Percentiles rank a stretch among this genome's conserved stretches.
phyloP scores from a whole-genome alignment of 2,113 vertebrate genomes.

The Catharus bicknelli region DNA sequence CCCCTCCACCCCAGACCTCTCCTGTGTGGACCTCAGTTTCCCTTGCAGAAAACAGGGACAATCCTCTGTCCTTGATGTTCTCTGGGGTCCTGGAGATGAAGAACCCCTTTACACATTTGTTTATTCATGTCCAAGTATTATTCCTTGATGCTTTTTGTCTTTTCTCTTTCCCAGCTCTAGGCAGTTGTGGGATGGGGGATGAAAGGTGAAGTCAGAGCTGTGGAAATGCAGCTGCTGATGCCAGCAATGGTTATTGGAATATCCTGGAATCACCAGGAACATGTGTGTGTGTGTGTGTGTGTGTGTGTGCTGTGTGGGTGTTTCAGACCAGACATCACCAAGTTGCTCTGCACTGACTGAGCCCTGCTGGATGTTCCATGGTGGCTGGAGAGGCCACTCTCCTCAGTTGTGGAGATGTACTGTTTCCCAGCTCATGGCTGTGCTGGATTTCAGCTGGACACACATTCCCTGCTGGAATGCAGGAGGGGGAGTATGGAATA shows the following conservation, averaged over 20 bases:
- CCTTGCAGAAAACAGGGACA: not conserved
- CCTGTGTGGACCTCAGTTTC: not conserved
- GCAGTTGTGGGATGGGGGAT: not conserved
- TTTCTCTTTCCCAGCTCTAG: not conserved
- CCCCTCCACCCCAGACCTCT: not conserved
- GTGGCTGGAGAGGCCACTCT: not conserved
- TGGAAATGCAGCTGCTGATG: not conserved
- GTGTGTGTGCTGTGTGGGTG: not conserved
- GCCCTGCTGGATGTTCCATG: not conserved
- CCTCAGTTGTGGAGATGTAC: not conserved
- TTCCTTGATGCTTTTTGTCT: not conserved
- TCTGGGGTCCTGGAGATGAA: not conserved
- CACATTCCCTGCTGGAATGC: not conserved
- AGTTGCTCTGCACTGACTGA: not conserved
- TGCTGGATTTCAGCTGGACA: not conserved
- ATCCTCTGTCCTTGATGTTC: not conserved
- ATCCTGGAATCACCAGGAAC: not conserved
- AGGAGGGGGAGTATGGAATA: not conserved
- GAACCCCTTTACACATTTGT: not conserved
- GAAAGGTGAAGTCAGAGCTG: not conserved
- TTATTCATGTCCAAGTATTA: not conserved
- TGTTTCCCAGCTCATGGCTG: not conserved
- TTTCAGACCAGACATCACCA: not conserved
- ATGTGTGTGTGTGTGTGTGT: fast-evolving
- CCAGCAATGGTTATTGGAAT: not conserved